Conservation (phyloP, 2,113 vertebrate genomes). For the Rhabdomys dilectus region DNA sequence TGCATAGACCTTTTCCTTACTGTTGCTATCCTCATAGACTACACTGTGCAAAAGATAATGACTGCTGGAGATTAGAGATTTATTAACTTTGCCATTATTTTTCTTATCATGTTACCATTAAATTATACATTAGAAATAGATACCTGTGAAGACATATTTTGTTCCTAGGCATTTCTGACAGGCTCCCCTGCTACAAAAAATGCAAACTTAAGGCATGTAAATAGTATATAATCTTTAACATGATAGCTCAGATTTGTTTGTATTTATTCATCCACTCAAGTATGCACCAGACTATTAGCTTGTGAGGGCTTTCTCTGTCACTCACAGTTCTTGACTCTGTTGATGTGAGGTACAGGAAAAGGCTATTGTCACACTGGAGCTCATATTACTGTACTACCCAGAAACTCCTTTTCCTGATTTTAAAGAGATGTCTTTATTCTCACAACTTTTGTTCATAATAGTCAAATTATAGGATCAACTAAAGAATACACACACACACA, state of each 20-base stretch:
- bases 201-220: constrained; percentile 10
- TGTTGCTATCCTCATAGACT: constrained; percentile 37
- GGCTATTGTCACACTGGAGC: too few species aligned
- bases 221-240: constrained; percentile 35
- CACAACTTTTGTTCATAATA: background rate
- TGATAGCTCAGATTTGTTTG: background rate
- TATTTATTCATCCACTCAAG: background rate
- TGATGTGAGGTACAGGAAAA: background rate
- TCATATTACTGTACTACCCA: background rate
- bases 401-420: background rate
- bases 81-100: constrained; percentile 58
- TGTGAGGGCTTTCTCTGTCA: background rate
- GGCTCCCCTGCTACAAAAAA: constrained; percentile 17
- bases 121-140: constrained; percentile 47
- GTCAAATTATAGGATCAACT: background rate
- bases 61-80: constrained; percentile 32
- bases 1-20: background rate
- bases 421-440: background rate
- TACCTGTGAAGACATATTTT: constrained; percentile 2
- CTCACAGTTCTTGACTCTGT: background rate
- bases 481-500: background rate
- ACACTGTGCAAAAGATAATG: background rate
- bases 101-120: background rate
- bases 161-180: constrained; percentile 34
- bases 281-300: background rate